A percentile compares a stretch with the other conserved stretches of the same genome.
Conservation (phyloP, 1,140 invertebrate genomes). For the Piezodorus guildinii region DNA sequence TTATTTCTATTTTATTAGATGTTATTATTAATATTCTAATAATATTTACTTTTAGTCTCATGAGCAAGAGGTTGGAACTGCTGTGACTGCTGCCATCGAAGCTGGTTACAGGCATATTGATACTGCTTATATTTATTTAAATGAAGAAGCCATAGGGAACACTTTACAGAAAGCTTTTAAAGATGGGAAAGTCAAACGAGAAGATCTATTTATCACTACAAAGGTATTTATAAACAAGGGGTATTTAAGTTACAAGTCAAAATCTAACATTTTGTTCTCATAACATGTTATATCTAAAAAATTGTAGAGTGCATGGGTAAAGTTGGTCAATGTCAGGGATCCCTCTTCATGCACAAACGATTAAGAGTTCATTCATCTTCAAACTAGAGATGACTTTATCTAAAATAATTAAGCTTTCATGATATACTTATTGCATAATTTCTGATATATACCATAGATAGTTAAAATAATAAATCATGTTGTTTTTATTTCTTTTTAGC, state of each 20-base stretch:
- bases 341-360: too few species aligned
- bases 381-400: too few species aligned
- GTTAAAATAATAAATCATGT: too few species aligned
- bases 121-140: conserved; percentile 68
- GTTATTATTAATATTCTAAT: background rate
- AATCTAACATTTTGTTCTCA: too few species aligned
- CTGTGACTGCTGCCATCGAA: conserved; percentile 45
- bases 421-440: background rate
- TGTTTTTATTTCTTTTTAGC: conserved; percentile 22
- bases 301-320: too few species aligned
- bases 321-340: too few species aligned
- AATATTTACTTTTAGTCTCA: background rate
- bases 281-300: too few species aligned
- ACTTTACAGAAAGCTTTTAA: conserved; percentile 61
- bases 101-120: conserved; percentile 67
- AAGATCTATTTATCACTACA: conserved; percentile 71
- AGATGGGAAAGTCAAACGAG: conserved; percentile 51
- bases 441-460: background rate
- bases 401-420: too few species aligned
- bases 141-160: conserved; percentile 65
- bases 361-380: too few species aligned
- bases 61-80: conserved; percentile 30
- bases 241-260: too few species aligned
- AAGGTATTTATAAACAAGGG: conserved; percentile 54
- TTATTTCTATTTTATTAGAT: background rate